These are phyloP conservation scores for Aporophyla nigra DNA, from an alignment of 2,888 invertebrate species.

Conservation along the genomic window DNA sequence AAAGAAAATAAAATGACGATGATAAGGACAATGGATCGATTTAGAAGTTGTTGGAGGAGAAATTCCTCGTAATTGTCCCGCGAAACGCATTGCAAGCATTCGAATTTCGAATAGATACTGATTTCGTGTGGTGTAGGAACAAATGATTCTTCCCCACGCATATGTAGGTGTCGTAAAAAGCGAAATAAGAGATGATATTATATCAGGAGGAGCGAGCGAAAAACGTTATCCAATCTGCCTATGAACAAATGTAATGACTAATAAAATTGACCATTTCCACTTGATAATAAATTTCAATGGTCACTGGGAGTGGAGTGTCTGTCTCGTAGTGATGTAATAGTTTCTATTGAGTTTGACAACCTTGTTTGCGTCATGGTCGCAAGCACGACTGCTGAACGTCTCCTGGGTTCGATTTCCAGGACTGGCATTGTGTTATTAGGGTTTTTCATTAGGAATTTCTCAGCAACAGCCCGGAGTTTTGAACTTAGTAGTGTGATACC, in stretches of 20 bases:
- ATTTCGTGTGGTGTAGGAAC: not conserved
- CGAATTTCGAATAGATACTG: not conserved
- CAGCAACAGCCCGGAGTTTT: too few relatives aligned
- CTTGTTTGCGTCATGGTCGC: too few relatives aligned
- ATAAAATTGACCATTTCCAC: conserved; percentile 12
- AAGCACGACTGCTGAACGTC: too few relatives aligned
- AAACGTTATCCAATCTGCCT: not conserved
- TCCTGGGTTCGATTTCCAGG: too few relatives aligned
- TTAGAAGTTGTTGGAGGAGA: not conserved
- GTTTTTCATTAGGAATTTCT: too few relatives aligned
- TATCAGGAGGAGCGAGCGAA: not conserved
- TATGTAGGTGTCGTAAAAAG: not conserved
- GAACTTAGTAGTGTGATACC: too few relatives aligned
- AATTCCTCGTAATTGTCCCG: not conserved
- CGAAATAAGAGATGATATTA: not conserved
- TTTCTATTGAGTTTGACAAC: too few relatives aligned
- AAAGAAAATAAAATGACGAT: not conserved
- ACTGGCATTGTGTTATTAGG: too few relatives aligned
- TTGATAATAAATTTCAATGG: conserved; percentile 10
- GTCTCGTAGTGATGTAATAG: conserved; percentile 11
- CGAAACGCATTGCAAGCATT: not conserved
- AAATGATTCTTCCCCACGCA: not conserved
- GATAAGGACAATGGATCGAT: not conserved
- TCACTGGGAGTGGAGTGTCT: not conserved
- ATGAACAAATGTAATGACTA: too few relatives aligned